Evolutionary conservation across 2,888 invertebrate species (phyloP).

Genomic region (Ethmia dodecea): DNA sequence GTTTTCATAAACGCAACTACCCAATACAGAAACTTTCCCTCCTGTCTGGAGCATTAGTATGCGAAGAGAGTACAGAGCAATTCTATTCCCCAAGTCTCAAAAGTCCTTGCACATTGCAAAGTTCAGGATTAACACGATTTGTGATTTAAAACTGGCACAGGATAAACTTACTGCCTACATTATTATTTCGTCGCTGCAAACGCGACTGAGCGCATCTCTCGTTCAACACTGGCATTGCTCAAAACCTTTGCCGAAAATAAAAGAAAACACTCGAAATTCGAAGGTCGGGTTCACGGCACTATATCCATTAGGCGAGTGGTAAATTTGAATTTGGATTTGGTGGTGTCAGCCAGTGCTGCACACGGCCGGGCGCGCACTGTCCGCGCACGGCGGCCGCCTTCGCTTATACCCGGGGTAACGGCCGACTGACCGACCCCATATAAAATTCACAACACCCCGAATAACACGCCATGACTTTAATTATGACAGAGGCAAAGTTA

Average conservation of each 20-base stretch:
- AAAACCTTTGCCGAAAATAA: conserved; percentile 14
- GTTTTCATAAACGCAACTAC: no score
- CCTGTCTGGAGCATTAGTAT: conserved; percentile 35
- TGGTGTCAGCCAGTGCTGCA: conserved; percentile 62
- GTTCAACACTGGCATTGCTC: conserved; percentile 58
- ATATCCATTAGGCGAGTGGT: conserved; percentile 53
- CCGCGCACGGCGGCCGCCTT: conserved; percentile 49
- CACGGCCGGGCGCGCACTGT: conserved; percentile 69
- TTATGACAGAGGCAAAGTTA: conserved; percentile 30
- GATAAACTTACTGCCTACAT: conserved; percentile 56
- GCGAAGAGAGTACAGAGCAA: conserved; percentile 32
- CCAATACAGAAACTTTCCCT: conserved; percentile 40
- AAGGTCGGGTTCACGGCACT: conserved; percentile 55
- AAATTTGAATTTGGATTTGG: conserved; percentile 34
- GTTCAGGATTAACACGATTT: background rate
- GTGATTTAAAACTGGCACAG: background rate
- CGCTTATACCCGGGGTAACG: conserved; percentile 59
- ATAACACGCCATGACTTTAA: conserved; percentile 50
- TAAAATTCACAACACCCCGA: conserved; percentile 58
- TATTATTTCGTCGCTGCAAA: conserved; percentile 47
- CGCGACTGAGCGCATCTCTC: conserved; percentile 54
- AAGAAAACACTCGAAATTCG: conserved; percentile 19
- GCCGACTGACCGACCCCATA: conserved; percentile 54
- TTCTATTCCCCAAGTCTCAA: conserved; percentile 23
- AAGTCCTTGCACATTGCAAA: background rate